A percentile compares a stretch with the other conserved stretches of the same genome.
Conservation (phyloP, 2,113 vertebrate genomes). For the Nibea coibor region DNA sequence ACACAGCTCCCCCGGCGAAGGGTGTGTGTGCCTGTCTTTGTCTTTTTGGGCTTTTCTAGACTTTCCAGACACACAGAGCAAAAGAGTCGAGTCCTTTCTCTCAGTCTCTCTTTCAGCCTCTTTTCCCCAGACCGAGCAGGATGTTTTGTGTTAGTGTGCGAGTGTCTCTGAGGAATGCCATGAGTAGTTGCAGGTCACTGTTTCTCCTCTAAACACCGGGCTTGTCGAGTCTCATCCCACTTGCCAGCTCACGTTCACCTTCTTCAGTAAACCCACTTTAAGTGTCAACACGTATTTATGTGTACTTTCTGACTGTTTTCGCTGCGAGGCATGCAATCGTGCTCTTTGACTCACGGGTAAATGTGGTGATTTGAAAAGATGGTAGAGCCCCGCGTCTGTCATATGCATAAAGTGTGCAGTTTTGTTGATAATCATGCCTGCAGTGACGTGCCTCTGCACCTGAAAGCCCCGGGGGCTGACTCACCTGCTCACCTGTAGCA, state of each 20-base stretch:
- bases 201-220: slow-evolving; percentile 70
- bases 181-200: slow-evolving; percentile 67
- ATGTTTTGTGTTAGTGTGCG: slow-evolving; percentile 55
- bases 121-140: slow-evolving; percentile 37
- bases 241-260: slow-evolving; percentile 45
- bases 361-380: slow-evolving; percentile 22
- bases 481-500: slow-evolving; percentile 33
- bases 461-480: slow-evolving; percentile 52
- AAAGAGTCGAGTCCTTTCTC: slow-evolving; percentile 36
- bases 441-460: slow-evolving; percentile 50
- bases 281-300: slow-evolving; percentile 35
- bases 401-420: background rate
- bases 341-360: slow-evolving; percentile 3
- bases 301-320: slow-evolving; percentile 10
- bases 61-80: slow-evolving; percentile 36
- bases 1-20: slow-evolving; percentile 43
- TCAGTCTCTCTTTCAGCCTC: slow-evolving; percentile 32
- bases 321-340: background rate
- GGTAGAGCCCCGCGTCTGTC: background rate
- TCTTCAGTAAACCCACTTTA: slow-evolving; percentile 14
- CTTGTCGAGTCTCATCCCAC: slow-evolving; percentile 66
- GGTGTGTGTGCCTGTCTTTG: slow-evolving; percentile 62
- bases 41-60: slow-evolving; percentile 45
- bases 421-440: slow-evolving; percentile 22
- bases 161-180: slow-evolving; percentile 63